Conservation (phyloP, 2,113 vertebrate species). For the Axis porcinus region DNA sequence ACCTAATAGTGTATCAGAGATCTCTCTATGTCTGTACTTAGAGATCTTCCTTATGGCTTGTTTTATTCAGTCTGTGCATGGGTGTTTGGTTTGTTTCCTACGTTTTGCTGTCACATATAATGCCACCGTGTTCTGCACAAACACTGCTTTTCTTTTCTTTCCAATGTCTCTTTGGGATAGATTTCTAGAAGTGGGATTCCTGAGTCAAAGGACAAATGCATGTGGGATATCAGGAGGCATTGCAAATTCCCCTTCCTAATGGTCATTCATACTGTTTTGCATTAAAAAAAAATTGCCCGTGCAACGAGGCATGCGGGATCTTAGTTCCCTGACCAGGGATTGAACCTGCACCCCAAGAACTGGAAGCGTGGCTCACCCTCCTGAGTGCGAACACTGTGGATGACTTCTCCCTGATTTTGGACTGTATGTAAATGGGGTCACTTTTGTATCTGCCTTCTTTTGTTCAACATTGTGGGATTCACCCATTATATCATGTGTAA, state of each 20-base stretch:
- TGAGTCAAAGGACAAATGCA: background rate
- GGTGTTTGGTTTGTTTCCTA: background rate
- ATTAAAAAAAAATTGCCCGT: background rate
- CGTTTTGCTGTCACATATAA: background rate
- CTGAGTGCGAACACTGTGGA: background rate
- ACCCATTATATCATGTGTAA: background rate
- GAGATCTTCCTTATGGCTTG: background rate
- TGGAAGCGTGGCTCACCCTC: background rate
- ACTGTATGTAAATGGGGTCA: background rate
- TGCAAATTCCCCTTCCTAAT: background rate
- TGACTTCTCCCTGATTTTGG: background rate
- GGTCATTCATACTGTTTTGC: background rate
- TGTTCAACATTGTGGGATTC: background rate
- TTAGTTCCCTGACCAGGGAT: background rate
- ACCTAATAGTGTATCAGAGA: background rate
- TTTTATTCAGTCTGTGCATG: background rate
- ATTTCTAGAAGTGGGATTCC: background rate
- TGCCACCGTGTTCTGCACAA: background rate
- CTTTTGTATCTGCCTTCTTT: background rate
- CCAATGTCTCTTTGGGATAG: background rate
- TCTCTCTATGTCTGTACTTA: too few relatives aligned
- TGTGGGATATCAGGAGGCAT: background rate
- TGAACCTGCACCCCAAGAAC: background rate
- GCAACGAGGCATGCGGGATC: accelerated
- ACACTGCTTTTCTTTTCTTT: background rate